phyloP scores from a whole-genome alignment of 2,888 invertebrate species.

The Mythimna vitellina region DNA sequence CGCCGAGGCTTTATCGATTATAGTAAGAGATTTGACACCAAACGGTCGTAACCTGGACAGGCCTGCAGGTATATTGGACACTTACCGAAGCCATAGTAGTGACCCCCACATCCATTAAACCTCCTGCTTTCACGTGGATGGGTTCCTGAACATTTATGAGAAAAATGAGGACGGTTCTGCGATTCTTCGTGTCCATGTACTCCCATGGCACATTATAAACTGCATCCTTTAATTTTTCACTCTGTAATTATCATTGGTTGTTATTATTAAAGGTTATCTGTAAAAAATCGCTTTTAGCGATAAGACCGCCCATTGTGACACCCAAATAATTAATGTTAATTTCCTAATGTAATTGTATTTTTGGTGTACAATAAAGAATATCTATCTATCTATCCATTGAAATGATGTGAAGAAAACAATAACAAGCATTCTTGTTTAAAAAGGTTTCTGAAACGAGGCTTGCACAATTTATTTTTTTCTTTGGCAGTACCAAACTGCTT shows the following conservation, averaged over 20 bases:
- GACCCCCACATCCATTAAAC: slow-evolving; percentile 64
- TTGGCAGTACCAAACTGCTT: too few species aligned
- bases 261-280: too few species aligned
- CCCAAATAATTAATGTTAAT: too few species aligned
- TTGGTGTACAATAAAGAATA: too few species aligned
- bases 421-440: background rate
- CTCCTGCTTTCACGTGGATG: slow-evolving; percentile 64
- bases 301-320: too few species aligned
- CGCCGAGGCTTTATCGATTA: too few species aligned
- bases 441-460: background rate
- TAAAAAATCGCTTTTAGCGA: too few species aligned
- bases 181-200: slow-evolving; percentile 62
- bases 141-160: slow-evolving; percentile 61
- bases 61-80: background rate
- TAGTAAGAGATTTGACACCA: background rate
- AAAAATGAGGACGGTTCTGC: slow-evolving; percentile 58
- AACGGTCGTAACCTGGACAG: background rate
- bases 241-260: slow-evolving; percentile 35
- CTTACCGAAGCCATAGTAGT: slow-evolving; percentile 65
- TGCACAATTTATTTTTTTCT: background rate
- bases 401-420: background rate
- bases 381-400: too few species aligned
- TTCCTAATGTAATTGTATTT: too few species aligned
- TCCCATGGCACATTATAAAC: slow-evolving; percentile 67
- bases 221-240: slow-evolving; percentile 57